Evolutionary conservation across 2,113 vertebrate species (phyloP).

Genomic region (Plecotus auritus): DNA sequence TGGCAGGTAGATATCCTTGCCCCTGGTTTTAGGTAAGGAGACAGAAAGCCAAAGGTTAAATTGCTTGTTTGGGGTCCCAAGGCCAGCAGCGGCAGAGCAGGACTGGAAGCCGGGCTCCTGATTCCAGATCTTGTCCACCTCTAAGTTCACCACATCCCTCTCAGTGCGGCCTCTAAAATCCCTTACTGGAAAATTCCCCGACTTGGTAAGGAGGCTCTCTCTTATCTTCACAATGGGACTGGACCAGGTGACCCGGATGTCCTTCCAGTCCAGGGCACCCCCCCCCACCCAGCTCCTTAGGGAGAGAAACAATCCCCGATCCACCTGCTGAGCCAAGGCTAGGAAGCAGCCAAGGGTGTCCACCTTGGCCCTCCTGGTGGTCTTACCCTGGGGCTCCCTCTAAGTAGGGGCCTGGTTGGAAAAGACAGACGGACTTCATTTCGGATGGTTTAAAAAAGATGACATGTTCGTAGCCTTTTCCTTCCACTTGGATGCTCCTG

Average conservation of each 20-base stretch:
- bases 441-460: conserved; percentile 83
- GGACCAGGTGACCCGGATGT: neutral
- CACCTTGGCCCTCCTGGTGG: too few species aligned
- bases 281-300: neutral
- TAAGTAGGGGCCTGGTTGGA: conserved; percentile 87
- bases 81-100: neutral
- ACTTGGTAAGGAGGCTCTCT: neutral
- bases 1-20: neutral
- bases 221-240: neutral
- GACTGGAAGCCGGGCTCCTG: neutral
- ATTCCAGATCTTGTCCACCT: neutral
- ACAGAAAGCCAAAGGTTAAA: neutral
- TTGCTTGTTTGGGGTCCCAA: neutral
- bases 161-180: neutral
- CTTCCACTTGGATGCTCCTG: conserved; percentile 77
- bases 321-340: neutral
- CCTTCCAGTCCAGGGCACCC: neutral
- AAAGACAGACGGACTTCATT: conserved; percentile 81
- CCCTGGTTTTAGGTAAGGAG: neutral
- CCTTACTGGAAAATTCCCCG: neutral
- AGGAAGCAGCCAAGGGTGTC: neutral
- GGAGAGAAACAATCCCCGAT: neutral
- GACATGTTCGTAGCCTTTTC: conserved; percentile 87
- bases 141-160: neutral
- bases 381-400: conserved; percentile 88